Evolutionary conservation across 2,888 invertebrate genomes (phyloP), one percentile per base, ranked within the genome.

Genomic region (Malthinus flaveolus): DNA sequence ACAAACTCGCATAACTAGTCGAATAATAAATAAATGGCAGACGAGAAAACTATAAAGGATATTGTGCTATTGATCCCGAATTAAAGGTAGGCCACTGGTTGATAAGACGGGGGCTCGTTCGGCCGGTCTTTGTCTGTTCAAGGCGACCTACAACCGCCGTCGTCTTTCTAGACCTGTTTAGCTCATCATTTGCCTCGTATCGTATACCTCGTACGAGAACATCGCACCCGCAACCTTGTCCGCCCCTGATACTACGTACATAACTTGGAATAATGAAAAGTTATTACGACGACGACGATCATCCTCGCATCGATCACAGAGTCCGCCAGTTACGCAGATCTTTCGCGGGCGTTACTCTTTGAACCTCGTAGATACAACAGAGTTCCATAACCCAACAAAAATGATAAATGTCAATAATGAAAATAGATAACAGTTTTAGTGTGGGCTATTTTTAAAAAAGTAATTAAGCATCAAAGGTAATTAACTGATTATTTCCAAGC

Each of bases 11-110:
- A 12, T 47, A 56, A 56, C 49, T 49, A 36, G 34, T 34, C 33
- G 15, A 44, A 44, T 44, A 49, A 35, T 34, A 42, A 23, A 23
- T 23, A 23, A 23, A 23, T 42, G 48, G 50, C 59, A 46, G 59
- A 53, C 54, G n/a, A 59, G 54, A 59, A 59, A 53, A 53, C 50
- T 54, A 54, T 54, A 59, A 56, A 48, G 54, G 53, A 42, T 54
- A 59, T 59, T 53, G 59, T 59, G 59, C 48, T 62, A 64, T 64
- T 64, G 65, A 68, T 66, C 66, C 61, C 58, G 23, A 59, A 62
- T 50, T 64, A 59, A 55, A 65, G 62, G 70, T 49, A 70, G 69
- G 68, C 69, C 70, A 68, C 69, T 70, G 70, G 50, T 39, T 68
- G 66, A 52, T 52, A 50, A 49, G 60, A 61, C 66, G 62, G 63